Percentiles rank a stretch among this genome's conserved stretches.
Conservation (phyloP, 2,113 vertebrate genomes). For the Australoheros scitulus region DNA sequence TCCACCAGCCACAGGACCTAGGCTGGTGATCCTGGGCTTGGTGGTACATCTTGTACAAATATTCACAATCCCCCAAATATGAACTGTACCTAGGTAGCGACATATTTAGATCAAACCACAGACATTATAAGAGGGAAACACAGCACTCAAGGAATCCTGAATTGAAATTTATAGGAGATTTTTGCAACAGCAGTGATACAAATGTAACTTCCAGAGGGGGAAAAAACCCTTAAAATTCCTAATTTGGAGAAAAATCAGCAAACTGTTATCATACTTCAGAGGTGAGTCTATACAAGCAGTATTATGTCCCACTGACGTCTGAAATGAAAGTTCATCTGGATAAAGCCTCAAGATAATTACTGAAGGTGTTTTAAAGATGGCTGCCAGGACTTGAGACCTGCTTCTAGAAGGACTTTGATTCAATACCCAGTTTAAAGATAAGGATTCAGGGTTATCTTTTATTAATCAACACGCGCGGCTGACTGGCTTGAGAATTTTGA, state of each 20-base stretch:
- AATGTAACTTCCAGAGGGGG: neutral
- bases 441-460: neutral
- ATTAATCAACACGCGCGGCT: neutral
- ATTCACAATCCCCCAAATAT: neutral
- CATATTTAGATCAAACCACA: neutral
- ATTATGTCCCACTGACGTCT: neutral
- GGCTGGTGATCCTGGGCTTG: neutral
- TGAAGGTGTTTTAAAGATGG: neutral
- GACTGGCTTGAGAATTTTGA: conserved; percentile 5
- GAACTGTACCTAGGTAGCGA: neutral
- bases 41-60: neutral
- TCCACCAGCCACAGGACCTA: neutral
- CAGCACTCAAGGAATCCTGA: too few species aligned
- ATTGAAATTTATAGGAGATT: neutral
- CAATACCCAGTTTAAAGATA: neutral
- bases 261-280: neutral
- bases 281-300: neutral
- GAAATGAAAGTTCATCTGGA: neutral
- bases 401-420: neutral
- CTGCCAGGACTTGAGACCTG: neutral
- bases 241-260: neutral
- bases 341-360: neutral
- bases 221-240: neutral
- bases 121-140: rapidly evolving
- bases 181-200: neutral